Evolutionary conservation across 37 sponge, comb jelly and placozoan genomes (phyloP).

Genomic region (Beroe ovata): DNA sequence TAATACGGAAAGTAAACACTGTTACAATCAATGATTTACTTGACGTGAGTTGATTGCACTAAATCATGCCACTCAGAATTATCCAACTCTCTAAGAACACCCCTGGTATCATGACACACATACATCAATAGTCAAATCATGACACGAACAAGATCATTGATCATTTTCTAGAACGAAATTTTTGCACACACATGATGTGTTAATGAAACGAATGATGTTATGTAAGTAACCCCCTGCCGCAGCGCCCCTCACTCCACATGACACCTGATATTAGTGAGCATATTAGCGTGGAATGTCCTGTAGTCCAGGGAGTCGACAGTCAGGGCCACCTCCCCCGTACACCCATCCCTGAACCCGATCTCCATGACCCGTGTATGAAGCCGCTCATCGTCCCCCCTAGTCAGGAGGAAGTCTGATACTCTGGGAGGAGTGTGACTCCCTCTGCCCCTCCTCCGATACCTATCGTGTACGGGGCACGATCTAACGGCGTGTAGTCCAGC

Average conservation of each 20-base stretch:
- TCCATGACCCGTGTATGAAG: neutral
- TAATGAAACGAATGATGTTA: no score
- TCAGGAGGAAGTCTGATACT: neutral
- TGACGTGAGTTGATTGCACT: no score
- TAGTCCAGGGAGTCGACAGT: slow-evolving; percentile 4
- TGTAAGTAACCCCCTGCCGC: no score
- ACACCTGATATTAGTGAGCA: neutral
- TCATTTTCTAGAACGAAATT: no score
- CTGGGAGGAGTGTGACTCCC: neutral
- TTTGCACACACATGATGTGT: no score
- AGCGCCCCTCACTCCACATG: neutral
- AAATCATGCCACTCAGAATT: no score
- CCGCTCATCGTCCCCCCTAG: neutral
- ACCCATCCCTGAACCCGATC: slow-evolving; percentile 46
- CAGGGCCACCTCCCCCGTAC: slow-evolving; percentile 6
- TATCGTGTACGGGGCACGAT: slow-evolving; percentile 76
- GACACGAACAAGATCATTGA: no score
- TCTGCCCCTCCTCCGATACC: slow-evolving; percentile 75
- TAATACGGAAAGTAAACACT: no score
- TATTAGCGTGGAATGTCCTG: neutral
- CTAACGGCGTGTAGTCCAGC: slow-evolving; percentile 74
- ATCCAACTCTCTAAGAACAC: no score
- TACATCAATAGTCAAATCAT: no score
- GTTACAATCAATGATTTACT: no score
- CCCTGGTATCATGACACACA: no score